Percentiles rank a stretch among this genome's conserved stretches.
Evolutionary conservation across 2,113 vertebrate genomes (phyloP).

Genomic region (Dascyllus trimaculatus): DNA sequence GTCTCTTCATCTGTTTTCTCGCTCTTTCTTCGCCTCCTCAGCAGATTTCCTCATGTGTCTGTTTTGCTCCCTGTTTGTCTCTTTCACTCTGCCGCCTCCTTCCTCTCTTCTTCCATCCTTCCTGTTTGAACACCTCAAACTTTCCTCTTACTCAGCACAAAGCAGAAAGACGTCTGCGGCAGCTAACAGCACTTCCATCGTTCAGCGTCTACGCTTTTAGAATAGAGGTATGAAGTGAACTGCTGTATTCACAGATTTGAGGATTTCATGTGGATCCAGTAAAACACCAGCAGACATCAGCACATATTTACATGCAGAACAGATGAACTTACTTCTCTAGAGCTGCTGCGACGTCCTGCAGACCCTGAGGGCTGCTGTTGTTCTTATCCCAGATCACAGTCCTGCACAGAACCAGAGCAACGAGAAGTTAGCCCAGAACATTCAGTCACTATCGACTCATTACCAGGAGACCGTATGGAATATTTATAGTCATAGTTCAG

Average conservation of each 20-base stretch:
- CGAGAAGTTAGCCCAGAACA: not conserved
- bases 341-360: constrained; percentile 96
- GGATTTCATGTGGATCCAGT: not conserved
- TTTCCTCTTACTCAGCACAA: constrained; percentile 39
- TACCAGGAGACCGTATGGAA: not conserved
- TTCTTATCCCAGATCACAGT: constrained; percentile 99
- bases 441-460: not conserved
- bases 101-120: constrained; percentile 28
- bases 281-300: not conserved
- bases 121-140: constrained; percentile 41
- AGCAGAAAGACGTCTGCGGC: constrained; percentile 1
- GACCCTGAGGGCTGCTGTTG: constrained; percentile 95
- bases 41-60: constrained; percentile 34
- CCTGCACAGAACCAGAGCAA: constrained; percentile 79
- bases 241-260: not conserved
- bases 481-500: fast-evolving
- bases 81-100: constrained; percentile 19
- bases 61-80: constrained; percentile 24
- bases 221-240: not conserved
- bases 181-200: constrained; percentile 13
- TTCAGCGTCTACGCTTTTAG: not conserved
- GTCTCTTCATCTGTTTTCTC: not conserved
- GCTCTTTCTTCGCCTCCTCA: not conserved
- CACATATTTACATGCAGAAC: not conserved
- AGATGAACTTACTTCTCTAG: constrained; percentile 92